These are phyloP conservation scores for Caprella mutica DNA, from an alignment of 2,888 invertebrate genomes.

Conservation along the genomic window DNA sequence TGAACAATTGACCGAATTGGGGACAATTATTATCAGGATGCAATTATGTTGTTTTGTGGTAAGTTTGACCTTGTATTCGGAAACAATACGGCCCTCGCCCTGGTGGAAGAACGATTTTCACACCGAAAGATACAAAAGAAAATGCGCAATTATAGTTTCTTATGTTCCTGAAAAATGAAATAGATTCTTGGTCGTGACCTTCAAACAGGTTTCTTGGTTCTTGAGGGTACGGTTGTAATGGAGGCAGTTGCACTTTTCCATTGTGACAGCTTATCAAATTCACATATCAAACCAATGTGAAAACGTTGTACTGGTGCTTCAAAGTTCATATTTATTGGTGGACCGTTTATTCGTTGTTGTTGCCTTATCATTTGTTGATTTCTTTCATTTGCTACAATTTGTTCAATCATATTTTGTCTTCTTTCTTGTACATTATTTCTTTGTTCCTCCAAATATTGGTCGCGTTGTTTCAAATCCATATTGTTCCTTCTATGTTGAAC, in stretches of 20 bases:
- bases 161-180: background rate
- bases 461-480: too few relatives aligned
- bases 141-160: conserved; percentile 3
- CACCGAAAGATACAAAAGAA: conserved; percentile 10
- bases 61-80: conserved; percentile 3
- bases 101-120: background rate
- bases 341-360: too few relatives aligned
- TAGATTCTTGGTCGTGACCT: background rate
- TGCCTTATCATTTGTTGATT: too few relatives aligned
- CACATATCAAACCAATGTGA: too few relatives aligned
- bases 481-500: too few relatives aligned
- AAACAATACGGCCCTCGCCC: conserved; percentile 6
- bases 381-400: too few relatives aligned
- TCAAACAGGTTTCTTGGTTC: conserved; percentile 1
- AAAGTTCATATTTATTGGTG: too few relatives aligned
- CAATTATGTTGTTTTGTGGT: background rate
- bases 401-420: too few relatives aligned
- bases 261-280: too few relatives aligned
- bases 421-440: too few relatives aligned
- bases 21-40: background rate
- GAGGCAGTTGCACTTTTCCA: conserved; percentile 13
- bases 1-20: background rate
- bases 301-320: too few relatives aligned
- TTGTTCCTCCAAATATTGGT: too few relatives aligned
- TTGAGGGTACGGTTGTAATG: background rate